Conservation (phyloP, 2,888 invertebrate genomes). For the Xanthia togata region DNA sequence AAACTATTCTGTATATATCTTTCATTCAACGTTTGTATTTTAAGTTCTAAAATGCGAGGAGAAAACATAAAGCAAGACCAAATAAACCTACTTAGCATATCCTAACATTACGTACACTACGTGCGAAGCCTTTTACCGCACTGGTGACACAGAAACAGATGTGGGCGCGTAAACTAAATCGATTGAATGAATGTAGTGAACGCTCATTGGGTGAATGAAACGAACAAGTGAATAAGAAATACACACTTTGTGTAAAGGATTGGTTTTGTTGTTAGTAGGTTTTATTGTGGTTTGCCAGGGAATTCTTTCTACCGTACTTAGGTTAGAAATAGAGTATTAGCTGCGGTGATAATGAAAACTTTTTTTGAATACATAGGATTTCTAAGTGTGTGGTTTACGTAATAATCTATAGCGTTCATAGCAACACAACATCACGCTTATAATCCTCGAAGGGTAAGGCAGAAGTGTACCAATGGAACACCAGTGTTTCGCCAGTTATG, state of each 20-base stretch:
- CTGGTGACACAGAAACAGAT: slow-evolving; percentile 34
- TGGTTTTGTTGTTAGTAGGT: background rate
- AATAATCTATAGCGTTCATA: background rate
- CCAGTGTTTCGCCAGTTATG: too few relatives aligned
- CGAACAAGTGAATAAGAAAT: slow-evolving; percentile 3
- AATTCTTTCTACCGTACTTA: background rate
- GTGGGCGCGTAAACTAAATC: slow-evolving; percentile 35
- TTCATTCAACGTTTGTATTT: background rate
- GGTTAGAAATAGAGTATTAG: too few relatives aligned
- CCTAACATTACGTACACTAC: background rate
- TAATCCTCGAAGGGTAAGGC: too few relatives aligned
- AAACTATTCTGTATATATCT: background rate
- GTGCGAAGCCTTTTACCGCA: slow-evolving; percentile 8
- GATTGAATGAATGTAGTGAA: slow-evolving; percentile 30
- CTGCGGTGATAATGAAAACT: too few relatives aligned
- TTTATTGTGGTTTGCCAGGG: background rate
- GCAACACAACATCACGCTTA: too few relatives aligned
- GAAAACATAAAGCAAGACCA: background rate
- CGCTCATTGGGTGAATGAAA: slow-evolving; percentile 21
- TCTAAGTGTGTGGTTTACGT: background rate
- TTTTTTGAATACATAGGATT: too few relatives aligned
- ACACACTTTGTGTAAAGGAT: background rate
- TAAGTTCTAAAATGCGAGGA: background rate
- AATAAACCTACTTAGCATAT: background rate
- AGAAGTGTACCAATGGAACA: too few relatives aligned